phyloP scores from a whole-genome alignment of 2,888 invertebrate species.

The Leptinotarsa rubiginosa region DNA sequence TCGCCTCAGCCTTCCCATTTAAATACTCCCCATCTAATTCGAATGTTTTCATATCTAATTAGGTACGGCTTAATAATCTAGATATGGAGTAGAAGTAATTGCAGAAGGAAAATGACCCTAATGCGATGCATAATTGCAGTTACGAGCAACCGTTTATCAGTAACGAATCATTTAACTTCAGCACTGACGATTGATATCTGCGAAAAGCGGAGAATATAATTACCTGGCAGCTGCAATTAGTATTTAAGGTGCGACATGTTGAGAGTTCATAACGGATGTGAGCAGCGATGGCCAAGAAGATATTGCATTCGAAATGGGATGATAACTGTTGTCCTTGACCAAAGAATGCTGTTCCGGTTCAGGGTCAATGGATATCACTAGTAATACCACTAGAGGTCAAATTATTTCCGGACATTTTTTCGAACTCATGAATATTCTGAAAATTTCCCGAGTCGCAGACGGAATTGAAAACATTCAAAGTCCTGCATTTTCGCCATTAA shows the following conservation, averaged over 20 bases:
- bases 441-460: too few species aligned
- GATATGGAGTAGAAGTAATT: constrained; percentile 26
- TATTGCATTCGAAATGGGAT: neutral
- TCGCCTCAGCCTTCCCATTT: neutral
- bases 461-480: too few species aligned
- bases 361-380: neutral
- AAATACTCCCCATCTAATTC: neutral
- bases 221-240: constrained; percentile 18
- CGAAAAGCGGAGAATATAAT: constrained; percentile 22
- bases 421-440: too few species aligned
- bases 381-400: too few species aligned
- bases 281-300: neutral
- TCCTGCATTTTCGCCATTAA: too few species aligned
- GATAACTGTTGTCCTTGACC: neutral
- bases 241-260: constrained; percentile 7
- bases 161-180: constrained; percentile 27
- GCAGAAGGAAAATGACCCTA: constrained; percentile 29
- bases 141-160: constrained; percentile 22
- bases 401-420: too few species aligned
- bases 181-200: constrained; percentile 21
- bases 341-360: neutral
- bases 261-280: constrained; percentile 10
- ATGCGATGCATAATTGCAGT: constrained; percentile 26
- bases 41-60: constrained; percentile 21
- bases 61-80: constrained; percentile 20